Conservation (phyloP, 2,113 vertebrate species). For the Phalacrocorax brasilianus region DNA sequence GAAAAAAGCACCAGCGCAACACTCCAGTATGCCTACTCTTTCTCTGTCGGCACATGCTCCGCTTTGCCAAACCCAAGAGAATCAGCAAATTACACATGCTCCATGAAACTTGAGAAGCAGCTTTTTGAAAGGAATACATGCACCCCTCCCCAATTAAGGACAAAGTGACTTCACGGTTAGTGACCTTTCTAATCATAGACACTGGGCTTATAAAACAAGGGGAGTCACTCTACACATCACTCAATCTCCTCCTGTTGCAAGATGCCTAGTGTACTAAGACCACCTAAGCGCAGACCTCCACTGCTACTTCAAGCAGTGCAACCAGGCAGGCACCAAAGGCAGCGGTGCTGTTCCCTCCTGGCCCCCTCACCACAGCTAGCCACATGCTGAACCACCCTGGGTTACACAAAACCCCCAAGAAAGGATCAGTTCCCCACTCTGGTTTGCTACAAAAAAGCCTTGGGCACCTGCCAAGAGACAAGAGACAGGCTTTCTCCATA, state of each 20-base stretch:
- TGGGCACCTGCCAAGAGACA: background rate
- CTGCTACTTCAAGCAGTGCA: background rate
- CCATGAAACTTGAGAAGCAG: background rate
- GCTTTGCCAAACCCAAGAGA: background rate
- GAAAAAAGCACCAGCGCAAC: background rate
- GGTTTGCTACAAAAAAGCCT: background rate
- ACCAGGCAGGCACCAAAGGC: background rate
- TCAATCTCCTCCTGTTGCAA: background rate
- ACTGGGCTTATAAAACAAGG: background rate
- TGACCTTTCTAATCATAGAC: background rate
- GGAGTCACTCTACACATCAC: rapidly evolving
- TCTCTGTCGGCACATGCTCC: background rate
- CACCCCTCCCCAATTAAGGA: background rate
- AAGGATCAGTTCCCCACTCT: background rate
- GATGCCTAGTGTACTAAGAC: background rate
- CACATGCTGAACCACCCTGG: background rate
- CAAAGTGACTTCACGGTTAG: background rate
- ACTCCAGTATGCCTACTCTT: background rate
- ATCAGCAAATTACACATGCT: background rate
- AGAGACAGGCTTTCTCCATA: constrained; percentile 22
- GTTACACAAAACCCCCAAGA: background rate
- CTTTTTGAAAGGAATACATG: background rate
- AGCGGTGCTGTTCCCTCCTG: background rate
- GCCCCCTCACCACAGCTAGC: background rate
- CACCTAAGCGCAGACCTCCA: background rate